A percentile compares a stretch with the other conserved stretches of the same genome.
These are phyloP conservation scores for Sisor rabdophorus DNA, from an alignment of 2,113 vertebrate genomes.

Conservation along the genomic window DNA sequence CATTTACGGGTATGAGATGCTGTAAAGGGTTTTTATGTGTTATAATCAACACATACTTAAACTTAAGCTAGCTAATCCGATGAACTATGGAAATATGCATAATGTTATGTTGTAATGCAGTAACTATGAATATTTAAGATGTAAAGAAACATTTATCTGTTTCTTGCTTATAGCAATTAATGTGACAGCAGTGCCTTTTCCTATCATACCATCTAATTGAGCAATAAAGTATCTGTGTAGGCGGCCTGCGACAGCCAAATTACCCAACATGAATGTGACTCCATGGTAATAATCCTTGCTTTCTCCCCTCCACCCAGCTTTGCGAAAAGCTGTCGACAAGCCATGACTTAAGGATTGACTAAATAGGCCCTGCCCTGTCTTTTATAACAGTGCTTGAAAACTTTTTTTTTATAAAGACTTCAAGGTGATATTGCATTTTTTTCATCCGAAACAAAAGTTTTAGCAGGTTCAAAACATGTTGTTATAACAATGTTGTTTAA, in stretches of 20 bases:
- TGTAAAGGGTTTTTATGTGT: background rate
- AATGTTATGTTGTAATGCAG: background rate
- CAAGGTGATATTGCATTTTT: background rate
- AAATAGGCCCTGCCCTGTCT: background rate
- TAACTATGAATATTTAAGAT: background rate
- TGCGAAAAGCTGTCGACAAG: background rate
- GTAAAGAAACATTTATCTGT: background rate
- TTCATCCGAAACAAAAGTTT: background rate
- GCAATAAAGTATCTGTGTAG: constrained; percentile 10
- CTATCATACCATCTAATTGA: constrained; percentile 1
- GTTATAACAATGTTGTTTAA: background rate
- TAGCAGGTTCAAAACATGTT: no score
- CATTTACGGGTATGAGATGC: background rate
- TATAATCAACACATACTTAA: background rate
- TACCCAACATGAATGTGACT: constrained; percentile 14
- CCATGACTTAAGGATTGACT: background rate
- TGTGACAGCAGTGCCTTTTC: constrained; percentile 14
- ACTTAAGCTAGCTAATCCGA: background rate
- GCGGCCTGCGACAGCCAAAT: background rate
- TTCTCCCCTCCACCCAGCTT: background rate
- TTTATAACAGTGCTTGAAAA: background rate
- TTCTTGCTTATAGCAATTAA: background rate
- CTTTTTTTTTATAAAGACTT: background rate
- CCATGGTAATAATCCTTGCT: constrained; percentile 11
- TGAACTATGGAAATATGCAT: background rate